Conservation (phyloP, 2,113 vertebrate genomes). For the Gavialis gangeticus region DNA sequence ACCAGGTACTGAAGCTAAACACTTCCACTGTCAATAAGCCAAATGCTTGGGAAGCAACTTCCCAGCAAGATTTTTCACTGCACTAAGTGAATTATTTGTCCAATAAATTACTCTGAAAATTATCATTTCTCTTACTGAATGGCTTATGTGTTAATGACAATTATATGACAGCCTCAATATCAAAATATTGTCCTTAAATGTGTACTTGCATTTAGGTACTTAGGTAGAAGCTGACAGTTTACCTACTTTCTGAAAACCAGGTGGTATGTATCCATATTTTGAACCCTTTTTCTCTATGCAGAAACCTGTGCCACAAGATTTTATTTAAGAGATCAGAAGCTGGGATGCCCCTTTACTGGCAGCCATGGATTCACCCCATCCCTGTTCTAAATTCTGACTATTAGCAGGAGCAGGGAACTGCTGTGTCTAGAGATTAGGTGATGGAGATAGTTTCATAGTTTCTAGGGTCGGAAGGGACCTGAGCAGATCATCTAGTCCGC, state of each 20-base stretch:
- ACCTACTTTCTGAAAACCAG: constrained; percentile 51
- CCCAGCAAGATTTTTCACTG: constrained; percentile 9
- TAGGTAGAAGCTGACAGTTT: constrained; percentile 47
- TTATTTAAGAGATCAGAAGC: neutral
- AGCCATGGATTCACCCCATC: neutral
- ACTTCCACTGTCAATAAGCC: neutral
- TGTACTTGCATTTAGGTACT: constrained; percentile 28
- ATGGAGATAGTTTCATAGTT: too few relatives aligned
- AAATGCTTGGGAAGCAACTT: neutral
- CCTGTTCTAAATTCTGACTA: neutral
- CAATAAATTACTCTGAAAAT: constrained; percentile 60
- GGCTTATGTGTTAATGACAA: constrained; percentile 50
- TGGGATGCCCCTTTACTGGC: neutral
- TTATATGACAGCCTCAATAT: constrained; percentile 60
- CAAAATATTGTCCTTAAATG: constrained; percentile 70
- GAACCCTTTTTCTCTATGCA: neutral
- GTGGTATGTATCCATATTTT: neutral
- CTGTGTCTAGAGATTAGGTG: neutral
- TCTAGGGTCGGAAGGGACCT: too few relatives aligned
- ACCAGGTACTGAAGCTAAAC: neutral
- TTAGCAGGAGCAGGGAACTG: neutral
- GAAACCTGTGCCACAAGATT: neutral
- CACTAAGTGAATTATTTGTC: constrained; percentile 43
- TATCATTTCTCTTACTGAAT: constrained; percentile 45
- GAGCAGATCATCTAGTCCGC: too few relatives aligned